Evolutionary conservation across 1,140 invertebrate species (phyloP), one percentile per base, ranked within the genome.

Genomic region (Asbolus verrucosus): DNA sequence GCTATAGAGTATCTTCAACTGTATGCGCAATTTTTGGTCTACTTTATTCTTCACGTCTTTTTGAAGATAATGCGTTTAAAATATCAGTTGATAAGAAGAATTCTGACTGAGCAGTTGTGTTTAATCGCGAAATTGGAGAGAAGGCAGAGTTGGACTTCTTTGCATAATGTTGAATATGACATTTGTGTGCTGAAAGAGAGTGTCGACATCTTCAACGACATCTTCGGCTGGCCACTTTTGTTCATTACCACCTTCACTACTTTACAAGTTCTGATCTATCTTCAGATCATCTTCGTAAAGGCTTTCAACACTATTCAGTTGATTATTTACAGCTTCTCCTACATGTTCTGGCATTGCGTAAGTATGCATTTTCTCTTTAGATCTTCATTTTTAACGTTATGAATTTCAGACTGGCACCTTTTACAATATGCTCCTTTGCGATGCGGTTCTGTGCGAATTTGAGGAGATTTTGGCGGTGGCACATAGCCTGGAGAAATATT

Each of bases 1-100:
- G 46, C 46, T n/a, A 16, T 54, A 18, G 46, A 54, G 11, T 27
- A n/a, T 1, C 21, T 54, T 6, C 46, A 54, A 24, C 6, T 24
- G n/a, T 54, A 54, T 27, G n/a, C 21, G 6, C 46, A 54, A 11
- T 54, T 54, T 13, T 24, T 54, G 1, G 14, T 27, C 1, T 54
- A 54, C 11, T 54, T 54, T 54, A 1, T 54, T n/a, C 11, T 54
- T 11, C 27, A 54, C 11, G 11, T 9, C n/a, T 4, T 54, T 13
- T 27, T 36, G 33, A 6, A 36, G 11, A 36, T 36, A n/a, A 2
- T 36, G 5, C 2, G 5, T 4, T 6, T 36, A n/a, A 36, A n/a
- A n/a, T 36, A 36, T 11, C 33, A 11, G 5, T 36, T 3, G 2
- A 36, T n/a, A 6, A 11, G 2, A n/a, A 36, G n/a, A n/a, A 36